phyloP scores from a whole-genome alignment of 2,797 vertebrate species.

The Paratrypauchen microcephalus region DNA sequence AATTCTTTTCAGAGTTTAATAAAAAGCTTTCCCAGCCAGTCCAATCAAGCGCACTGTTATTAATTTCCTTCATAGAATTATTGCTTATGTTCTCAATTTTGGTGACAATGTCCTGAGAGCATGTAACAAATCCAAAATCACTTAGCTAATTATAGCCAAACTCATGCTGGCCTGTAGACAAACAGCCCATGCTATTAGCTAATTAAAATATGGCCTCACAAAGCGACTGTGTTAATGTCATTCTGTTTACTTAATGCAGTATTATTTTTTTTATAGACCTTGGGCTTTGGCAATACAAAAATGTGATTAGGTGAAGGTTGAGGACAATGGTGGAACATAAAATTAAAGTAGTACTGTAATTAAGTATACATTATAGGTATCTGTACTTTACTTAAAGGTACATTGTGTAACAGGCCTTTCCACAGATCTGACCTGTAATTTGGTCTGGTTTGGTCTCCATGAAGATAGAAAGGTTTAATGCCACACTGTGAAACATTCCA shows the following conservation, averaged over 20 bases:
- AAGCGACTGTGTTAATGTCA: constrained; percentile 36
- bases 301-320: constrained; percentile 30
- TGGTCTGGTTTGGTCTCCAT: no score
- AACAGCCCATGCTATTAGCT: constrained; percentile 45
- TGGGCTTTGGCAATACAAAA: constrained; percentile 25
- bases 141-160: constrained; percentile 62
- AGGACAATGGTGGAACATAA: neutral
- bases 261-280: constrained; percentile 54
- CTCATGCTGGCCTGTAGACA: constrained; percentile 30
- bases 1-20: neutral
- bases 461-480: no score
- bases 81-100: constrained; percentile 22
- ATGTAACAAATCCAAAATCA: constrained; percentile 47
- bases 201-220: constrained; percentile 52
- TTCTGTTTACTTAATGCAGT: constrained; percentile 45
- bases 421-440: no score
- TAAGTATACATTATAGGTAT: no score
- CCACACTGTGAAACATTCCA: no score
- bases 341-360: no score
- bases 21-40: neutral
- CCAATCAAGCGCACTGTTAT: neutral
- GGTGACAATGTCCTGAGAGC: constrained; percentile 26
- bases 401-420: no score
- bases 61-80: neutral
- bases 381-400: no score